Percentiles rank a stretch among this genome's conserved stretches.
Evolutionary conservation across 2,888 invertebrate species (phyloP).

Genomic region (Incurvaria masculella): DNA sequence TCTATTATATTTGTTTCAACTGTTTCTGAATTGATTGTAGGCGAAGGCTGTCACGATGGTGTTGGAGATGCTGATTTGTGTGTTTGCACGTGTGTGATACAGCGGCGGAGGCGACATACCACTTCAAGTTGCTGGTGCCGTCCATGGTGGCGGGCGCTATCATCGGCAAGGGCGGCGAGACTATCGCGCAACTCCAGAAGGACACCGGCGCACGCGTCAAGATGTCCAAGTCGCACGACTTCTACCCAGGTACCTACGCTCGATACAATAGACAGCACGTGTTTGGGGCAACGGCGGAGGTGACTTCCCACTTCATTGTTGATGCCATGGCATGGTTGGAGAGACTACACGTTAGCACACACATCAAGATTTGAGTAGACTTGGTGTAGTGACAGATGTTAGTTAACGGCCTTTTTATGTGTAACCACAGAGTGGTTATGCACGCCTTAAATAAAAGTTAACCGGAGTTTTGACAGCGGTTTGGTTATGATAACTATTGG

Average conservation of each 20-base stretch:
- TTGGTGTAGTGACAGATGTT: too few relatives aligned
- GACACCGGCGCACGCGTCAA: conserved; percentile 97
- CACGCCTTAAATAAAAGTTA: too few relatives aligned
- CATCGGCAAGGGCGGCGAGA: conserved; percentile 99
- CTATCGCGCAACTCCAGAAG: conserved; percentile 96
- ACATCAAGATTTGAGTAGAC: too few relatives aligned
- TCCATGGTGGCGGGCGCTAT: conserved; percentile 98
- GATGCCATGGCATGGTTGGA: not conserved
- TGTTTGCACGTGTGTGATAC: too few relatives aligned
- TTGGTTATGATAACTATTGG: too few relatives aligned
- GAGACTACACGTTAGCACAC: not conserved
- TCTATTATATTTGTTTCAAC: too few relatives aligned
- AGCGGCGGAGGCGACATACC: conserved; percentile 86
- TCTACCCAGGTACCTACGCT: conserved; percentile 99
- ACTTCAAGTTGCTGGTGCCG: conserved; percentile 96
- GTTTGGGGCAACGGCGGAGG: not conserved
- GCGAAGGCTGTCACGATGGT: too few relatives aligned
- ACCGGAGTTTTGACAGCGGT: too few relatives aligned
- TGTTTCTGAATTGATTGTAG: too few relatives aligned
- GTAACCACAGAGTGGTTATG: too few relatives aligned
- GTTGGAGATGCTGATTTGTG: too few relatives aligned
- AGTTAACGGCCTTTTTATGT: too few relatives aligned
- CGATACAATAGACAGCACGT: conserved; percentile 30
- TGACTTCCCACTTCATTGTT: not conserved
- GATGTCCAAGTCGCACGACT: conserved; percentile 99